Base-by-base conservation (phyloP, 23 tunicate species). In the Styela plicata region DNA sequence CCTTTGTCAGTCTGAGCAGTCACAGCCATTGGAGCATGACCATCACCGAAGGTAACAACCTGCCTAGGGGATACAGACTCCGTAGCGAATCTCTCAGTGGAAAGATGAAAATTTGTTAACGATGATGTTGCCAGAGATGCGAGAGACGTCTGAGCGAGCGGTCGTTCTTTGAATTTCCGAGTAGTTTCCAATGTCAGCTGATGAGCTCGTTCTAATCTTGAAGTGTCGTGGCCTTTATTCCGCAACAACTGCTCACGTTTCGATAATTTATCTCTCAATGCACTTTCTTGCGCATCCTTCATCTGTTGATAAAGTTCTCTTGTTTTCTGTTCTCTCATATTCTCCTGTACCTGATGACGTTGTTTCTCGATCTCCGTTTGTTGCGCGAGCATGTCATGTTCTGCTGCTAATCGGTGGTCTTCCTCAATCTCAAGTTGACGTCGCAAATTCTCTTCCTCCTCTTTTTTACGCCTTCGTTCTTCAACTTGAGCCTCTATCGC, bases 201-300 rank as follows among this genome's bases (percentile, higher is more conserved):
- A 65, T 87, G 86, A 64, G 91, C 82, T 74, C 80, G 68, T 80
- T 93, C 98, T 1, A 93, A 78, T 77, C 98, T 74, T 19, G 93
- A 88, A 22, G 98, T 93, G 81, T 93, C 98, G 70, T 93, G 98
- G 36, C 98, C 98, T 66, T 66, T 71, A 5, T 71, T 80, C 29
- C 79, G 82, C 53, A 91, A 63, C 5, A 30, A 31, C 28, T 93
- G 84, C 53, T 93, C 69, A 26, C 85, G 82, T 32, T 70, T 61
- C 71, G 85, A 89, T 25, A 88, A 53, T 78, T 93, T 93, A 24
- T 93, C 98, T 35, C 83, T 84, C 53, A 84, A 64, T 20, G 98
- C 98, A n/a, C 78, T 63, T 20, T 88, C 89, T 76, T 93, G 74
- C 1, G 98, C 98, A 63, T 85, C 84, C 64, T 93, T 70, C 86